Evolutionary conservation across 1,140 invertebrate species (phyloP), one percentile per base, ranked within the genome.

Genomic region (Aplysia californica): DNA sequence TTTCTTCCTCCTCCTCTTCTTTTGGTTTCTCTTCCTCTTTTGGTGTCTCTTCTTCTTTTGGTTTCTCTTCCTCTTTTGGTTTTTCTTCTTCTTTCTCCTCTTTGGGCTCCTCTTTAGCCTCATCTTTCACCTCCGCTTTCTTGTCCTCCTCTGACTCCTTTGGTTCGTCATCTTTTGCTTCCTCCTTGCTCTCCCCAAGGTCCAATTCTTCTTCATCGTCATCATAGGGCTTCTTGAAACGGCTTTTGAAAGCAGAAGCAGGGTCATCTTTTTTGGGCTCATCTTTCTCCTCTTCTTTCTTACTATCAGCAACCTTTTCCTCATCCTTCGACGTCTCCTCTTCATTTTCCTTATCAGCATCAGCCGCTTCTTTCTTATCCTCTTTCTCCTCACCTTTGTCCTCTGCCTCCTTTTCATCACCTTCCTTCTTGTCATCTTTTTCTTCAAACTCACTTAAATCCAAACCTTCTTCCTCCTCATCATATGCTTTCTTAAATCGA

Each of bases 381-480:
- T 58, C 64, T 36, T 35, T 67, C 41, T 76, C 50, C 6, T 69
- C 50, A 5, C 36, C 70, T 72, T 74, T 61, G 21, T 64, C 44
- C 67, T 72, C 59, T 38, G 71, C 80, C 58, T 67, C 29, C 44
- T 66, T 69, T 69, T 75, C 23, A 35, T 58, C 38, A 44, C 67
- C 33, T n/a, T n/a, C n/a, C 21, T n/a, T 74, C 65, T 71, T 39
- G 59, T 73, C 59, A 73, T 56, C 23, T 59, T 55, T 69, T 68
- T 66, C 44, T 33, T 44, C 66, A 59, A 31, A 50, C 10, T 21
- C 2, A 76, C 50, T 20, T 1, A 71, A 35, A 56, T 71, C 65
- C 10, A 75, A 50, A 4, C 58, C 73, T 20, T 78, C 72, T 39
- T 76, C 70, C 61, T 81, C 76, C 59, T 78, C 82, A 68, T 78